A percentile compares a stretch with the other conserved stretches of the same genome.
phyloP scores from a whole-genome alignment of 2,888 invertebrate species.

The Parnassius mnemosyne region DNA sequence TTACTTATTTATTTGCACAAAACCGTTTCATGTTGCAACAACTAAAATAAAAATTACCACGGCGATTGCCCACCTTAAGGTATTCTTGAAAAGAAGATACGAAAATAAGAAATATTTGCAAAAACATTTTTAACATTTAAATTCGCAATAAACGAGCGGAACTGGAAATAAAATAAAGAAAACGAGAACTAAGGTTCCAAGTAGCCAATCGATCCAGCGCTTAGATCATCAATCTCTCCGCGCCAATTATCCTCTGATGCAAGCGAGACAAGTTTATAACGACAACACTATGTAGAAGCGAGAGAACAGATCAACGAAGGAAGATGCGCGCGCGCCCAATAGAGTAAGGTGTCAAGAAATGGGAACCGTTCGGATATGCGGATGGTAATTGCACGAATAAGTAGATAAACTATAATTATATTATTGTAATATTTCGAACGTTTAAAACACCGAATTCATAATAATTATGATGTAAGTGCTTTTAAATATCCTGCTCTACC shows the following conservation, averaged over 20 bases:
- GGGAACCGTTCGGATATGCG: conserved; percentile 32
- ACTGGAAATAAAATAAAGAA: conserved; percentile 27
- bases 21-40: too few species aligned
- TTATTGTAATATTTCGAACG: too few species aligned
- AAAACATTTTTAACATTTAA: not conserved
- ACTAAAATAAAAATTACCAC: too few species aligned
- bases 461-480: too few species aligned
- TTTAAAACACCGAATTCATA: too few species aligned
- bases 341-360: conserved; percentile 45
- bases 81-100: too few species aligned
- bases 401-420: too few species aligned
- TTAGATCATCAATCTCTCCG: conserved; percentile 72
- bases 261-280: conserved; percentile 41
- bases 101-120: not conserved
- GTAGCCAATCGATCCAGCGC: conserved; percentile 47
- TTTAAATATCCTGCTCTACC: too few species aligned
- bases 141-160: conserved; percentile 12
- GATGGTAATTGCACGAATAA: not conserved
- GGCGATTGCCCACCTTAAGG: too few species aligned
- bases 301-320: conserved; percentile 31
- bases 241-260: conserved; percentile 48
- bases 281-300: conserved; percentile 18
- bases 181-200: conserved; percentile 20
- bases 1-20: too few species aligned
- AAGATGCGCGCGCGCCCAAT: conserved; percentile 11